Conservation (phyloP, 2,888 invertebrate species). For the Troides aeacus region DNA sequence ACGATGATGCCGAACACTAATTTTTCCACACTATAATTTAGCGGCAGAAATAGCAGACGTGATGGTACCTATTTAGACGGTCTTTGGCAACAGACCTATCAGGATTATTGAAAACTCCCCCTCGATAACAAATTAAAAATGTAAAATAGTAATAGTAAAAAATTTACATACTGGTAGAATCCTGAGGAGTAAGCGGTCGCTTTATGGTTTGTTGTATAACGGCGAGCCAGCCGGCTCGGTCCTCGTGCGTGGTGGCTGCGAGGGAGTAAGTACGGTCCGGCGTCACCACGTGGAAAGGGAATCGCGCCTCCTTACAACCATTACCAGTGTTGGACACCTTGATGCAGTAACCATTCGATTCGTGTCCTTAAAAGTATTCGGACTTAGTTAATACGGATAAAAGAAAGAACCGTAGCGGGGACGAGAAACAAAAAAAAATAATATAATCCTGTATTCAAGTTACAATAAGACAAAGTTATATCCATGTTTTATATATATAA, state of each 20-base stretch:
- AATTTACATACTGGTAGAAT: constrained; percentile 83
- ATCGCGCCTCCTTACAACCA: constrained; percentile 86
- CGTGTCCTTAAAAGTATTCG: constrained; percentile 78
- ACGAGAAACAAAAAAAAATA: too few relatives aligned
- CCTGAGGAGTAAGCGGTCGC: constrained; percentile 88
- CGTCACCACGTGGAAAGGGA: constrained; percentile 90
- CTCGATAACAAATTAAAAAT: too few relatives aligned
- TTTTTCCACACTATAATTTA: too few relatives aligned
- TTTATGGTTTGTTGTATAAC: constrained; percentile 87
- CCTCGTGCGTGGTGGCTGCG: constrained; percentile 87
- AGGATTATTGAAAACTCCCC: too few relatives aligned
- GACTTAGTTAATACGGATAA: neutral
- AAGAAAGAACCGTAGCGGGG: too few relatives aligned
- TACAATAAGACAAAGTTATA: too few relatives aligned
- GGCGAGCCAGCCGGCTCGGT: constrained; percentile 89
- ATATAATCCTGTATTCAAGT: too few relatives aligned
- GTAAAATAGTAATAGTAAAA: neutral
- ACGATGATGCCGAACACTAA: too few relatives aligned
- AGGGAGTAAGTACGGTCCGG: constrained; percentile 88
- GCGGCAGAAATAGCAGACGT: too few relatives aligned
- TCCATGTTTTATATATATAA: too few relatives aligned
- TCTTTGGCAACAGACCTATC: too few relatives aligned
- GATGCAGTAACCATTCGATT: constrained; percentile 87
- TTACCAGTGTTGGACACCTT: constrained; percentile 78
- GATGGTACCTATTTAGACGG: too few relatives aligned